Evolutionary conservation across 2,888 invertebrate genomes (phyloP), one percentile per base, ranked within the genome.

Genomic region (Megaustenia siamemsis): DNA sequence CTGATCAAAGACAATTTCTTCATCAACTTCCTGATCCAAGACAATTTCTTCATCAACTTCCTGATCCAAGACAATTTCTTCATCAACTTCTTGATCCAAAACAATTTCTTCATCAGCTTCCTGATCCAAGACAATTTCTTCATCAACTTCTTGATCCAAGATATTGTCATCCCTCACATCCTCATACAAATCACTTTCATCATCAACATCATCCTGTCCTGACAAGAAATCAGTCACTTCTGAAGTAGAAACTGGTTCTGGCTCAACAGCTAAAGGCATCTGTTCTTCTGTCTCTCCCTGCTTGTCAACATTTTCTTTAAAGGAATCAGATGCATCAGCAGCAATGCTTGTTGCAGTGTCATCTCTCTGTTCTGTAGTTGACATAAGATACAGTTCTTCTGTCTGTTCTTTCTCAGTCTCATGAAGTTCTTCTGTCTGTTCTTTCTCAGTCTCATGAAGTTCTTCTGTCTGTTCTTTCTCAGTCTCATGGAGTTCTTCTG

Each of bases 321-420:
- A 15, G 5, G 3, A 35, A 15, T 66, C 66, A 63, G 63, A n/a
- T 63, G 28, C 63, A 4, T 28, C 63, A 78, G 35, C 53, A 24
- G 32, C 28, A 43, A 56, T 76, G 21, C 24, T 38, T 49, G 63
- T 53, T 53, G 75, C 60, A 32, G 71, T 43, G 60, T 71, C 38
- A 78, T 69, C 69, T 15, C 79, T 53, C 45, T 66, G 76, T 76
- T 85, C 81, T 38, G 77, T 68, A 63, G 85, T 83, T 35, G 80
- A 69, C 32, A 71, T 75, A 6, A 10, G 45, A 45, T 45, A 45
- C 8, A 45, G 53, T 8, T 15, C 40, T 66, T 45, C 40, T 12
- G 28, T 88, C 83, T 89, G 88, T 15, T 83, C 81, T 63, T 80
- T 6, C 71, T 21, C 56, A 56, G 18, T n/a, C 56, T 56, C 38